Base-by-base conservation (phyloP, 2,888 invertebrate species). In the Mesoligia furuncula region DNA sequence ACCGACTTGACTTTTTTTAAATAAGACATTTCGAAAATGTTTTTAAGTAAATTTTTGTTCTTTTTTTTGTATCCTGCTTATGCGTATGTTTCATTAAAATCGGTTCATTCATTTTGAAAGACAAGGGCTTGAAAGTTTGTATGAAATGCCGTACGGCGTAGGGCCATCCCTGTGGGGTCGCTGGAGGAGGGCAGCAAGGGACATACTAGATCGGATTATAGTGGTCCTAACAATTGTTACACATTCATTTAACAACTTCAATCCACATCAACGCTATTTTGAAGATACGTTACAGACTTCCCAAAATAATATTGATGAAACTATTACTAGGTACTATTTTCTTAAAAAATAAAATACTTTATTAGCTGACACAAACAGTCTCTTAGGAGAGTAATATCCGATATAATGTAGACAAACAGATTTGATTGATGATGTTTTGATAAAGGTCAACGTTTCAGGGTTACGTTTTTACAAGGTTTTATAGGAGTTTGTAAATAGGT, bases 371-470 rank as follows among this genome's bases (percentile, higher is more conserved):
- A 75, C 42, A 73, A 77, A 76, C 51, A 78, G 81, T 81, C 54
- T 76, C 75, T 83, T 73, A n/a, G 17, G 15, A 73, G 74, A 83
- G 62, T 69, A 75, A 83, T 77, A 80, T 80, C 80, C 67, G 84
- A 79, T 76, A 65, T 80, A 86, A 87, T 82, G 71, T 78, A 84
- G 86, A 84, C 81, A 85, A 87, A 84, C 80, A 80, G 65, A 84
- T 69, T 79, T 87, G 88, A 87, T 87, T 76, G 79, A 87, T 87
- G 77, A 82, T 80, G 57, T 77, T 84, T 79, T 80, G 65, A 81
- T 84, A 77, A 77, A 86, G 84, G 79, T 84, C 79, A 81, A 68
- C 81, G 70, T 77, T 84, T 77, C 65, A 66, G 74, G 64, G 67
- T 74, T 61, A 36, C 24, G 51, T 72, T 78, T 82, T 75, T 75